Base-by-base conservation (phyloP, 2,888 invertebrate species). In the Melanchra persicariae region DNA sequence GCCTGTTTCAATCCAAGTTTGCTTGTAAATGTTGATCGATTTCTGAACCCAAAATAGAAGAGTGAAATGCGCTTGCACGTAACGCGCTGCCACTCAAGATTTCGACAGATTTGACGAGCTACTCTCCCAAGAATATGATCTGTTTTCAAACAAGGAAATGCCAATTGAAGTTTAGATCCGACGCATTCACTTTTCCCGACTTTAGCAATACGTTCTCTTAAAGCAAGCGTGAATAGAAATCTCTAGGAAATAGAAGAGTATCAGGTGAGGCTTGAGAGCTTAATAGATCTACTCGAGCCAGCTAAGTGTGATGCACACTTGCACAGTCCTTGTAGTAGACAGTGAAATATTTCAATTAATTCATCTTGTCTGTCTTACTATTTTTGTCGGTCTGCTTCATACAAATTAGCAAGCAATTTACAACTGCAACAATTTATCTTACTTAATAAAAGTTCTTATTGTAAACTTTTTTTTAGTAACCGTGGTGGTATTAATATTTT, bases 261-360 rank as follows among this genome's bases (percentile, higher is more conserved):
- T 49, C 64, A 81, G 77, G 65, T 81, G 77, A 65, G 30, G 65
- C 40, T 81, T 17, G 43, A 55, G 34, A 62, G 1, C 45, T 62
- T 65, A 55, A 62, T 64, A 66, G 19, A 59, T 62, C 24, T 37
- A 43, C 40, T 76, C 54, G 19, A 49, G 68, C 51, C 30, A 43
- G 24, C 52, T 22, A 49, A 51, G 17, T 30, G 26, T 22, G 52
- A 49, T 66, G 12, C 8, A 40, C 3, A 30, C 30, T 5, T n/a
- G 6, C 6, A 6, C 24, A 45, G 45, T 22, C 34, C 51, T 63
- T 59, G 40, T 26, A 47, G 10, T 30, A 34, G 15, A 24, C 17
- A 54, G 8, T 40, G 58, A 30, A 43, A 74, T 54, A 43, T 79
- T 54, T 4, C 19, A 57, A 24, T 76, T 40, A 57, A 26, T 45